Evolutionary conservation across 1,140 invertebrate genomes (phyloP).

Genomic region (Mya arenaria): DNA sequence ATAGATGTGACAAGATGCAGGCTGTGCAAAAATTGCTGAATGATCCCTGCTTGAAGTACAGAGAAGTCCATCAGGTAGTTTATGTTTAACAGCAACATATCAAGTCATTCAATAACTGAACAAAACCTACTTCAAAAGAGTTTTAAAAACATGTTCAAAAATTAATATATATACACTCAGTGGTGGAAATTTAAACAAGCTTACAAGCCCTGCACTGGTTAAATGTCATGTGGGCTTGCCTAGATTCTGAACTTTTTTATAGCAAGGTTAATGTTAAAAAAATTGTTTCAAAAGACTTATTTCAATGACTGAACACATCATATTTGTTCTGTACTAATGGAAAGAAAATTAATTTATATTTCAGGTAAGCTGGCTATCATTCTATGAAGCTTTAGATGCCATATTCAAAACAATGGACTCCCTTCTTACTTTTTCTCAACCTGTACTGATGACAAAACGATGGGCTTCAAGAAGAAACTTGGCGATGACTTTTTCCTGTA

Average conservation of each 20-base stretch:
- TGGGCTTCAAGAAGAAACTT: conserved; percentile 29
- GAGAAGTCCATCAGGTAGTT: conserved; percentile 19
- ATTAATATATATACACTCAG: too few relatives aligned
- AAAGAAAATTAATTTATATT: not conserved
- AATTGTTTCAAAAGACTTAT: too few relatives aligned
- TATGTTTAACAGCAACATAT: too few relatives aligned
- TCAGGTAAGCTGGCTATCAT: conserved; percentile 15
- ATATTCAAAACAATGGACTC: conserved; percentile 21
- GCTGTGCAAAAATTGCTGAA: conserved; percentile 18
- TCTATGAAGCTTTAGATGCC: conserved; percentile 10
- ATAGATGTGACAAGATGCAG: not conserved
- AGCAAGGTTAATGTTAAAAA: too few relatives aligned
- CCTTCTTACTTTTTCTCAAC: not conserved
- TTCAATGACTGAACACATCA: too few relatives aligned
- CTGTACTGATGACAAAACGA: not conserved
- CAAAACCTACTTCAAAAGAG: too few relatives aligned
- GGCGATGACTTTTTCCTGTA: conserved; percentile 22
- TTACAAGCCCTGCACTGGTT: too few relatives aligned
- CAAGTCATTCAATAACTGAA: too few relatives aligned
- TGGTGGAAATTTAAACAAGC: too few relatives aligned
- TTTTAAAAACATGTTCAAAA: too few relatives aligned
- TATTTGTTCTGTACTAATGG: not conserved
- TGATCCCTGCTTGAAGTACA: conserved; percentile 20
- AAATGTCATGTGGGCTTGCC: too few relatives aligned
- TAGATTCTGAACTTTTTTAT: too few relatives aligned